Base-by-base conservation (phyloP, 1,140 invertebrate genomes). In the Bombus sibiricus region DNA sequence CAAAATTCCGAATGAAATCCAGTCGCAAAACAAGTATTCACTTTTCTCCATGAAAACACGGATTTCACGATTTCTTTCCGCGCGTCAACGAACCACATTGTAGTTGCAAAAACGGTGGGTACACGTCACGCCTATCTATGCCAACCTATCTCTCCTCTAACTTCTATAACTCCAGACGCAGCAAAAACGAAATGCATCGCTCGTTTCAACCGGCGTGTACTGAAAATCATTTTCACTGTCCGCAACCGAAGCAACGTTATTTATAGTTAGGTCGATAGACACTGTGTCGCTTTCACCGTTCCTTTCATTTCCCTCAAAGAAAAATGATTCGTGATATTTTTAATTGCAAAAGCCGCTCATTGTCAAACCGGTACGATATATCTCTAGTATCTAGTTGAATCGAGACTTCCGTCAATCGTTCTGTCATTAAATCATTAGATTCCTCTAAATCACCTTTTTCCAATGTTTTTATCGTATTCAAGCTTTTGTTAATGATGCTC, bases 201-300 rank as follows among this genome's bases (percentile, higher is more conserved):
- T 80, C 34, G 78, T 71, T 69, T n/a, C 77, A 47, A 28, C 28
- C 41, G 62, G 28, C 28, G 34, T 18, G 72, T 62, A 18, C 37
- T n/a, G 79, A 81, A 81, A 81, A 81, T 72, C 37, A 81, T 81
- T 81, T 81, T 81, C 79, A 59, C 47, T 81, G 53, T 53, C 78
- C 62, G 69, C 69, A 25, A 10, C 43, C 22, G 69, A n/a, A 25
- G 28, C 18, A 53, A 32, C 34, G 68, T 78, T 78, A 81, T 72
- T 81, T 81, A 71, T 81, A 72, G 68, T 32, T 25, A 12, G 37
- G 4, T 15, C 47, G 34, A 72, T 72, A 13, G 37, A 41, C 34
- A n/a, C 32, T 25, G 25, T 10, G 13, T 37, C 22, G 43, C 79
- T 81, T 72, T 81, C 79, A 81, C 79, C 79, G 64, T 59, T 47